Conservation (phyloP, 2,888 invertebrate genomes). For the Drosophila mimica region DNA sequence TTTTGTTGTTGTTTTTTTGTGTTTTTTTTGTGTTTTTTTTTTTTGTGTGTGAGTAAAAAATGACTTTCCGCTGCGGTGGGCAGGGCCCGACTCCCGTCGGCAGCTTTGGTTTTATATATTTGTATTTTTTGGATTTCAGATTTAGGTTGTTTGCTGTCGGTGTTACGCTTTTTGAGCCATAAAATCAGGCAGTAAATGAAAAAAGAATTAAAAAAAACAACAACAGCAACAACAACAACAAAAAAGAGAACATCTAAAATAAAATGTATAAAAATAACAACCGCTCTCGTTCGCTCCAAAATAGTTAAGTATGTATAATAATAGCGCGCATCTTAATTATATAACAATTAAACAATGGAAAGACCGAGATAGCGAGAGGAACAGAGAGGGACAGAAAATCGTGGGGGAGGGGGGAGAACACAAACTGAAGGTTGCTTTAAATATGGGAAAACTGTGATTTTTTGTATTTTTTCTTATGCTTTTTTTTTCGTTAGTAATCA, state of each 20-base stretch:
- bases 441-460: conserved; percentile 71
- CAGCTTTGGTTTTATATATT: conserved; percentile 38
- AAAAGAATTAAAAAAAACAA: conserved; percentile 30
- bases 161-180: conserved; percentile 78
- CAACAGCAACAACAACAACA: not conserved
- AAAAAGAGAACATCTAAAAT: conserved; percentile 9
- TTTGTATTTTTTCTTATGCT: conserved; percentile 8
- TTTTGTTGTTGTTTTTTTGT: not conserved
- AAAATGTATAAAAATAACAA: conserved; percentile 24
- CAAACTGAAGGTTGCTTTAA: conserved; percentile 57
- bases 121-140: conserved; percentile 45
- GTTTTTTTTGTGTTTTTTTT: not conserved
- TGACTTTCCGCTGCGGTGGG: conserved; percentile 76
- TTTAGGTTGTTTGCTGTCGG: conserved; percentile 48
- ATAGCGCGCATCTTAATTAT: conserved; percentile 78
- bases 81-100: conserved; percentile 45
- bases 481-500: not conserved
- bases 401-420: no score
- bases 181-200: conserved; percentile 70
- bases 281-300: conserved; percentile 46
- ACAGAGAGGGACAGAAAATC: not conserved
- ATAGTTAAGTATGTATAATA: conserved; percentile 77
- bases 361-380: conserved; percentile 7
- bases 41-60: conserved; percentile 47
- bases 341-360: conserved; percentile 70